These are phyloP conservation scores for Plutella xylostella DNA, from an alignment of 2,888 invertebrate species.

Conservation along the genomic window DNA sequence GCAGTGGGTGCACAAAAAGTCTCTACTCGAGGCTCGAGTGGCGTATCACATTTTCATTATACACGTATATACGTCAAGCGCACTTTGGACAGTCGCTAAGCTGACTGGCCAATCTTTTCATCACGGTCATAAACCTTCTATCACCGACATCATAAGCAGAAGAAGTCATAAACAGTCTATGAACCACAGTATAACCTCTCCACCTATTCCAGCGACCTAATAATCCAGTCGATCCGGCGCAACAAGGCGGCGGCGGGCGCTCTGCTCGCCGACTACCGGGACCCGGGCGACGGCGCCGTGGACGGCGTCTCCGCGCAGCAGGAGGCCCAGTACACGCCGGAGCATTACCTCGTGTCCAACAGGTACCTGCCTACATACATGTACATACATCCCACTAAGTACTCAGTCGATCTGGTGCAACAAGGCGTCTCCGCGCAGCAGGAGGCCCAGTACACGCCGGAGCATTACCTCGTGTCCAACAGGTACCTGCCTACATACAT, in stretches of 20 bases:
- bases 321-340: slow-evolving; percentile 61
- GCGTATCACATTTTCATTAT: no score
- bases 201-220: slow-evolving; percentile 75
- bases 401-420: slow-evolving; percentile 75
- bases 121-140: no score
- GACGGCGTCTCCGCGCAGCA: slow-evolving; percentile 69
- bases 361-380: slow-evolving; percentile 36
- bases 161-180: no score
- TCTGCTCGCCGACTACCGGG: slow-evolving; percentile 77
- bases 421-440: slow-evolving; percentile 67
- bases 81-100: no score
- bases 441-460: slow-evolving; percentile 61
- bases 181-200: no score
- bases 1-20: no score
- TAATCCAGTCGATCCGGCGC: slow-evolving; percentile 73
- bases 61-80: no score
- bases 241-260: slow-evolving; percentile 78
- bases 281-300: slow-evolving; percentile 66
- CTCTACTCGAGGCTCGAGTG: no score
- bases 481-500: no score
- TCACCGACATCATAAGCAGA: no score
- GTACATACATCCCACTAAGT: no score
- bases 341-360: slow-evolving; percentile 54
- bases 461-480: slow-evolving; percentile 54
- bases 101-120: no score